Conservation (phyloP, 1,140 invertebrate species). For the Hycleus phaleratus region DNA sequence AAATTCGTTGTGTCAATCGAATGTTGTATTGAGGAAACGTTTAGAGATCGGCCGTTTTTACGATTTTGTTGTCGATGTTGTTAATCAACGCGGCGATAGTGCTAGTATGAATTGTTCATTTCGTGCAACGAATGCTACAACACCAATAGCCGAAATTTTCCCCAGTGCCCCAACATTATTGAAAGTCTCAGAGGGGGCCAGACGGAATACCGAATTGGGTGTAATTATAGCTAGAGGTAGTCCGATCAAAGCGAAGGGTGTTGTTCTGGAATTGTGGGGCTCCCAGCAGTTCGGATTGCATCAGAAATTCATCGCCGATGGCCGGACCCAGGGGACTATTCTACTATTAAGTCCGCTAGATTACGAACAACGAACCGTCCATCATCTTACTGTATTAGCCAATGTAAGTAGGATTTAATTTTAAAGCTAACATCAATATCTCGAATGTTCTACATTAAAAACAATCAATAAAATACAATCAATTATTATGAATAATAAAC, state of each 20-base stretch:
- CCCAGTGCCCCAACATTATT: conserved; percentile 75
- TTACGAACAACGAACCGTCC: conserved; percentile 79
- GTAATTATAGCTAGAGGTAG: conserved; percentile 72
- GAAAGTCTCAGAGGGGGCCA: conserved; percentile 68
- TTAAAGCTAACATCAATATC: neutral
- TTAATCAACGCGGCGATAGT: conserved; percentile 69
- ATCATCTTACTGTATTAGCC: conserved; percentile 70
- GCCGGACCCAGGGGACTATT: conserved; percentile 67
- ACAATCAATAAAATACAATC: too few species aligned
- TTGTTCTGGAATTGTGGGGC: conserved; percentile 69
- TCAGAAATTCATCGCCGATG: conserved; percentile 62
- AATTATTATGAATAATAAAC: too few species aligned
- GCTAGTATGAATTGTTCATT: conserved; percentile 72
- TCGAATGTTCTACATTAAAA: too few species aligned
- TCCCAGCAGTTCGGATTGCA: conserved; percentile 66
- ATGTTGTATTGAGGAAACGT: conserved; percentile 65
- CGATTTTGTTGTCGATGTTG: conserved; percentile 69
- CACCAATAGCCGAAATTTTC: conserved; percentile 69
- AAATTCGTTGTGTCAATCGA: conserved; percentile 74
- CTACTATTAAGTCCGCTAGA: conserved; percentile 67
- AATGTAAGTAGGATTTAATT: conserved; percentile 53
- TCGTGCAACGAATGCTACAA: conserved; percentile 72
- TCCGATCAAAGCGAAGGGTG: conserved; percentile 63
- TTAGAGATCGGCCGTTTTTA: conserved; percentile 70
- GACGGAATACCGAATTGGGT: conserved; percentile 71